A percentile compares a stretch with the other conserved stretches of the same genome.
These are phyloP conservation scores for Melanostigma gelatinosum DNA, from an alignment of 2,113 vertebrate species.

Conservation along the genomic window DNA sequence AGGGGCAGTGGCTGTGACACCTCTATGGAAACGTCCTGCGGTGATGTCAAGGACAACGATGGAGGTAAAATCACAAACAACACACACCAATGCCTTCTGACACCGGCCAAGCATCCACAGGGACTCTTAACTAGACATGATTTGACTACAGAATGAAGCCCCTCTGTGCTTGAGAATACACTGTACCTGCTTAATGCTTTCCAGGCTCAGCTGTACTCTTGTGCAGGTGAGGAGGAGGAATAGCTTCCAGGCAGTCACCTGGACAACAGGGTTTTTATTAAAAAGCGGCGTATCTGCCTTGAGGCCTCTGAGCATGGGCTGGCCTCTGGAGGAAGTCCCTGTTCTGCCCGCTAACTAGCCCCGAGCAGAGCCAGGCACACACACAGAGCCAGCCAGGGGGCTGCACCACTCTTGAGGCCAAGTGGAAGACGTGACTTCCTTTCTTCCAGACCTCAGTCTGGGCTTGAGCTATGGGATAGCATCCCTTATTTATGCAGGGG, in stretches of 20 bases:
- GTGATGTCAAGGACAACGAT: slow-evolving; percentile 97
- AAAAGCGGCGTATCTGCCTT: slow-evolving; percentile 53
- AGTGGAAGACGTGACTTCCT: slow-evolving; percentile 66
- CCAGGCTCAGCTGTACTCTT: slow-evolving; percentile 24
- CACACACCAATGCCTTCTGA: slow-evolving; percentile 45
- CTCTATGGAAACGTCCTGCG: slow-evolving; percentile 97
- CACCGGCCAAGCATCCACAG: slow-evolving; percentile 36
- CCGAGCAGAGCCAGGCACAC: slow-evolving; percentile 70
- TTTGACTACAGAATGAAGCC: slow-evolving; percentile 49
- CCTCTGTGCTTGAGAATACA: slow-evolving; percentile 27
- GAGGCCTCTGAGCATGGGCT: slow-evolving; percentile 36
- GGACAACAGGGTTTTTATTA: slow-evolving; percentile 57
- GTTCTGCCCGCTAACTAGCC: slow-evolving; percentile 71
- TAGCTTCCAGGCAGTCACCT: slow-evolving; percentile 48
- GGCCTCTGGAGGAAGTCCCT: slow-evolving; percentile 55
- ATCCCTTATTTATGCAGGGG: slow-evolving; percentile 64
- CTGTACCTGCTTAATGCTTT: slow-evolving; percentile 26
- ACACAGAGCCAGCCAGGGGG: slow-evolving; percentile 65
- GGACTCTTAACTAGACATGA: slow-evolving; percentile 47
- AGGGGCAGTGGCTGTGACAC: slow-evolving; percentile 95
- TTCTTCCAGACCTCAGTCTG: slow-evolving; percentile 60
- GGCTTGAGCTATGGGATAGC: slow-evolving; percentile 45
- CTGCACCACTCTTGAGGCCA: slow-evolving; percentile 62
- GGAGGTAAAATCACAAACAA: slow-evolving; percentile 87
- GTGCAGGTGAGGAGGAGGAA: slow-evolving; percentile 37